Percentiles rank a stretch among this genome's conserved stretches.
phyloP scores from a whole-genome alignment of 2,888 invertebrate species.

The Myathropa florea region DNA sequence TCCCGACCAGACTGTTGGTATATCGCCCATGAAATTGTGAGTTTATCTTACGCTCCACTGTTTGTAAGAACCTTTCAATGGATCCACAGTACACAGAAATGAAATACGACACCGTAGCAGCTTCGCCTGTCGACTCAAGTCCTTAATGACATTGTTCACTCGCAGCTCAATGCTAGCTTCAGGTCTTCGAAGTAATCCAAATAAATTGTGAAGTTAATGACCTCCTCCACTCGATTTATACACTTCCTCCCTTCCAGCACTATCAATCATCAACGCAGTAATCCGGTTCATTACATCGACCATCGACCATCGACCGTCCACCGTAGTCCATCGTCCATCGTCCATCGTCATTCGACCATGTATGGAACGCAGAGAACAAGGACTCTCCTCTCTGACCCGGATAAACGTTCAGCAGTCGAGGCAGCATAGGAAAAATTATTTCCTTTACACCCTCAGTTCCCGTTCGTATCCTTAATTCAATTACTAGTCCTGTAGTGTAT shows the following conservation, averaged over 20 bases:
- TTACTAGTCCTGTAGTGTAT: constrained; percentile 21
- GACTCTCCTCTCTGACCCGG: not conserved
- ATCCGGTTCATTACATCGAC: constrained; percentile 27
- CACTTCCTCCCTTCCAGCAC: not conserved
- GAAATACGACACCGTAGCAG: not conserved
- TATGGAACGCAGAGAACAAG: not conserved
- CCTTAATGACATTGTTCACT: not conserved
- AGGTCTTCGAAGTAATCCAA: not conserved
- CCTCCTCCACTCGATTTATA: not conserved
- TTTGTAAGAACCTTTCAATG: too few relatives aligned
- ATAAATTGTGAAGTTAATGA: constrained; percentile 1
- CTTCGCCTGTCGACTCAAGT: not conserved
- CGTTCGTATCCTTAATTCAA: constrained; percentile 15
- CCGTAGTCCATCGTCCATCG: not conserved
- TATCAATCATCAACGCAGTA: constrained; percentile 4
- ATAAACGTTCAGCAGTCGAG: not conserved
- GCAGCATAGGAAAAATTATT: not conserved
- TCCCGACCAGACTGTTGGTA: too few relatives aligned
- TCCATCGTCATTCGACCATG: not conserved
- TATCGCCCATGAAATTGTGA: too few relatives aligned
- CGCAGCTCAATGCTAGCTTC: not conserved
- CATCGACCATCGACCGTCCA: not conserved
- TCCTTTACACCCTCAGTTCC: not conserved
- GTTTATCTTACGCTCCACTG: too few relatives aligned
- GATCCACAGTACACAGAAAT: not conserved